Conservation (phyloP, 2,113 vertebrate genomes). For the Phoenicopterus ruber region DNA sequence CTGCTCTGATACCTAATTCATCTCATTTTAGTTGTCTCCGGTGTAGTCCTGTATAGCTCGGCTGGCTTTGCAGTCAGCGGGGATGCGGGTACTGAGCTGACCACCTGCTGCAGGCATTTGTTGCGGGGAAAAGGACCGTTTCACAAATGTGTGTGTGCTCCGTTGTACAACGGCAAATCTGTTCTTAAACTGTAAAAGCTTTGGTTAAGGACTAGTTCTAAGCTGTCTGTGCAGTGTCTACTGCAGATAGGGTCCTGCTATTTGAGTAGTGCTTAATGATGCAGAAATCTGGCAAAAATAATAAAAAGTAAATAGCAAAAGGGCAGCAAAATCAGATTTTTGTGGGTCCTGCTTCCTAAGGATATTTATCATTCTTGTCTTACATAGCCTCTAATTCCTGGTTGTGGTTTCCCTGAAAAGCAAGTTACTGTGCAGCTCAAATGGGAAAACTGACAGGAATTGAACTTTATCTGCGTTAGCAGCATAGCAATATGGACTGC, state of each 20-base stretch:
- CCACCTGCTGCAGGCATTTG: not conserved
- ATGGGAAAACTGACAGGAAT: not conserved
- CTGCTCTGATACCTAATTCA: not conserved
- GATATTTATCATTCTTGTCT: not conserved
- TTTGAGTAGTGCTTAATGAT: not conserved
- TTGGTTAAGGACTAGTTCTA: not conserved
- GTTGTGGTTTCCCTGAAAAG: not conserved
- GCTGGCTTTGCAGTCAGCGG: not conserved
- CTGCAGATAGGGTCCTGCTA: not conserved
- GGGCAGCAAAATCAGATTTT: not conserved
- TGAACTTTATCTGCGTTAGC: not conserved
- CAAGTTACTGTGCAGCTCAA: not conserved
- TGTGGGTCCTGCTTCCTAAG: not conserved
- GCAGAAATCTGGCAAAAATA: not conserved
- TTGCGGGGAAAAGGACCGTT: not conserved
- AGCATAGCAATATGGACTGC: not conserved
- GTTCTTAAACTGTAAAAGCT: not conserved
- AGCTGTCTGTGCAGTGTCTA: not conserved
- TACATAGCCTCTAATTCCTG: not conserved
- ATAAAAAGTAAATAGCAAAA: constrained; percentile 17
- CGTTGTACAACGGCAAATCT: not conserved
- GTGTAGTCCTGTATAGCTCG: not conserved
- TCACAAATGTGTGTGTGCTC: not conserved
- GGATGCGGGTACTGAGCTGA: not conserved
- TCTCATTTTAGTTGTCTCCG: not conserved